Conservation (phyloP, 2,113 vertebrate species). For the Zosterops hypoxanthus region DNA sequence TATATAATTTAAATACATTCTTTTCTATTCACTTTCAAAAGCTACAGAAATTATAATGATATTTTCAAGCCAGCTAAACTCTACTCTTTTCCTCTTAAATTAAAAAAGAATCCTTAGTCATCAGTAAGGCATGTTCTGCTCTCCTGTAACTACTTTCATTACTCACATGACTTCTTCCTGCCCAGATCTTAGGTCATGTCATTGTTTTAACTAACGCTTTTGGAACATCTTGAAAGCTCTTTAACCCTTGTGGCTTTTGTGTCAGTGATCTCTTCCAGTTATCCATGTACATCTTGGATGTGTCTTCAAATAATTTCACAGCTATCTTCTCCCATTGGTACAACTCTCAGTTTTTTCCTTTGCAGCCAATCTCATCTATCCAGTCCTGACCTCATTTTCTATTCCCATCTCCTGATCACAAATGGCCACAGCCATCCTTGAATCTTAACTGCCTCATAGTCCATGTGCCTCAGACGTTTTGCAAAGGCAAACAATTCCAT, state of each 20-base stretch:
- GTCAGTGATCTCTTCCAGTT: neutral
- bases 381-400: neutral
- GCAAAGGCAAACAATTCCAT: neutral
- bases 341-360: neutral
- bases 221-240: conserved; percentile 1
- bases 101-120: neutral
- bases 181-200: neutral
- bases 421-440: neutral
- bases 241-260: neutral
- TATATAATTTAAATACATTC: neutral
- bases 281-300: neutral
- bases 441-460: neutral
- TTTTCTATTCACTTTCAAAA: neutral
- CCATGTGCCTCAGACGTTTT: neutral
- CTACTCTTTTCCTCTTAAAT: neutral
- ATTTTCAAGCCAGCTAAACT: neutral
- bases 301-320: neutral
- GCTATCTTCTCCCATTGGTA: neutral
- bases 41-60: neutral
- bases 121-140: neutral
- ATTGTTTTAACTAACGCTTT: neutral
- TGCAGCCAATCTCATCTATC: neutral
- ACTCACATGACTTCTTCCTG: neutral
- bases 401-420: neutral
- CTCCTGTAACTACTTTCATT: neutral